Evolutionary conservation across 2,797 vertebrate genomes (phyloP).

Genomic region (Xenentodon cancila): DNA sequence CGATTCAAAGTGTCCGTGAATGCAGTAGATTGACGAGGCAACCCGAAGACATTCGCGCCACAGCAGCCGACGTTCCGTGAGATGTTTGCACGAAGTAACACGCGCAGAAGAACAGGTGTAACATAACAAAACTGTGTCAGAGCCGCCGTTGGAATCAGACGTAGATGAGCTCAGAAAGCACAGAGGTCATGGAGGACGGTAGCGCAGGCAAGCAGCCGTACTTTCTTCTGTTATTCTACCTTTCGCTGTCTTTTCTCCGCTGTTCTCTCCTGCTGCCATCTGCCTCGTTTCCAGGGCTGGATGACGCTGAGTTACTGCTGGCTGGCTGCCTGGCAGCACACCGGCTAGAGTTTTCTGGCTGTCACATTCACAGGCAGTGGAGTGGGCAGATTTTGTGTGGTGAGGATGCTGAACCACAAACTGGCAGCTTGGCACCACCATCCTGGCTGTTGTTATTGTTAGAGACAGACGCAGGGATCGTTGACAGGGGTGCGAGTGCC

Average conservation of each 20-base stretch:
- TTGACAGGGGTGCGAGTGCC: slow-evolving; percentile 17
- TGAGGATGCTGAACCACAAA: slow-evolving; percentile 41
- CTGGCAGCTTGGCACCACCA: slow-evolving; percentile 49
- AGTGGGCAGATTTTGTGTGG: slow-evolving; percentile 17
- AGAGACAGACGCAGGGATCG: slow-evolving; percentile 43
- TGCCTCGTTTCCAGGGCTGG: slow-evolving; percentile 73
- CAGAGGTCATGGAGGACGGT: slow-evolving; percentile 28
- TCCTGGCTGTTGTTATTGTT: slow-evolving; percentile 62
- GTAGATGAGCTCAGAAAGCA: slow-evolving; percentile 3
- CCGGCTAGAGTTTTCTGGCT: slow-evolving; percentile 58
- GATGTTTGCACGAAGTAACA: background rate
- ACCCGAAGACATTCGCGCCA: slow-evolving; percentile 13
- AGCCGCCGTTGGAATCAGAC: slow-evolving; percentile 6
- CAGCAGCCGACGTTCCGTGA: slow-evolving; percentile 15
- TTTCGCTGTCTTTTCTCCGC: slow-evolving; percentile 33
- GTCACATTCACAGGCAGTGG: slow-evolving; percentile 54
- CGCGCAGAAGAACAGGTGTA: background rate
- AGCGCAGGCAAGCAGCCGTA: slow-evolving; percentile 23
- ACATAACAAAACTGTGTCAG: slow-evolving; percentile 5
- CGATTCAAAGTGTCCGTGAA: slow-evolving; percentile 27
- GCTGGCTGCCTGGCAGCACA: slow-evolving; percentile 61
- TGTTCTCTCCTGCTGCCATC: slow-evolving; percentile 66
- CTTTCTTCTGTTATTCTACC: slow-evolving; percentile 32
- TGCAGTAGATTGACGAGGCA: slow-evolving; percentile 53
- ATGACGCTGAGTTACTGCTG: slow-evolving; percentile 70